Conservation (phyloP, 35 echinoderm and acorn worm species). For the Lytechinus pictus region DNA sequence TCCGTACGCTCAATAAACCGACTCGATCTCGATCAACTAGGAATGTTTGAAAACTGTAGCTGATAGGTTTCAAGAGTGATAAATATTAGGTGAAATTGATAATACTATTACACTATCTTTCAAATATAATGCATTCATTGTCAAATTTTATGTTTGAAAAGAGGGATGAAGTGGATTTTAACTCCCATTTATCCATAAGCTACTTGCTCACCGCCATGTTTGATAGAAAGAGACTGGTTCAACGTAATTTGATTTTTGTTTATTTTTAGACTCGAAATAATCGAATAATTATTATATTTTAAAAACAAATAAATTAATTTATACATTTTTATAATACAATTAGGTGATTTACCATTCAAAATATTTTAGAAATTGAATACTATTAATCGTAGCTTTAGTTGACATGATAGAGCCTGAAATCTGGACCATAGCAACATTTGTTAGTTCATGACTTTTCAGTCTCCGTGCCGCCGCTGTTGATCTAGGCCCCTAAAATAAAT, state of each 20-base stretch:
- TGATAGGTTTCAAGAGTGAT: neutral
- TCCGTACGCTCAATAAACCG: no score
- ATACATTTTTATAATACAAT: neutral
- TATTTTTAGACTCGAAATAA: neutral
- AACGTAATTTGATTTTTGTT: neutral
- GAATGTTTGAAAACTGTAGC: neutral
- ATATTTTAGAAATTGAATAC: neutral
- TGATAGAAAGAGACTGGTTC: conserved; percentile 52
- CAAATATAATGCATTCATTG: neutral
- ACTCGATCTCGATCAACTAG: no score
- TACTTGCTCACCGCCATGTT: conserved; percentile 94
- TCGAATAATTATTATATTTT: neutral
- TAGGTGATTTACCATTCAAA: neutral
- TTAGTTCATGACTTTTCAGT: neutral
- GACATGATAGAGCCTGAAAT: neutral
- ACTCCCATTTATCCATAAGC: neutral
- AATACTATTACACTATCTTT: neutral
- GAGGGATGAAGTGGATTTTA: neutral
- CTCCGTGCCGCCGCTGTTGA: neutral
- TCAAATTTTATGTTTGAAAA: neutral
- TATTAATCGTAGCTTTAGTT: neutral
- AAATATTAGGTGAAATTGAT: neutral
- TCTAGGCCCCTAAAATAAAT: neutral
- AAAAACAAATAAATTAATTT: neutral
- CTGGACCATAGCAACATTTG: neutral